These are phyloP conservation scores for Clusia tigrina DNA, from an alignment of 2,888 invertebrate genomes.

Conservation along the genomic window DNA sequence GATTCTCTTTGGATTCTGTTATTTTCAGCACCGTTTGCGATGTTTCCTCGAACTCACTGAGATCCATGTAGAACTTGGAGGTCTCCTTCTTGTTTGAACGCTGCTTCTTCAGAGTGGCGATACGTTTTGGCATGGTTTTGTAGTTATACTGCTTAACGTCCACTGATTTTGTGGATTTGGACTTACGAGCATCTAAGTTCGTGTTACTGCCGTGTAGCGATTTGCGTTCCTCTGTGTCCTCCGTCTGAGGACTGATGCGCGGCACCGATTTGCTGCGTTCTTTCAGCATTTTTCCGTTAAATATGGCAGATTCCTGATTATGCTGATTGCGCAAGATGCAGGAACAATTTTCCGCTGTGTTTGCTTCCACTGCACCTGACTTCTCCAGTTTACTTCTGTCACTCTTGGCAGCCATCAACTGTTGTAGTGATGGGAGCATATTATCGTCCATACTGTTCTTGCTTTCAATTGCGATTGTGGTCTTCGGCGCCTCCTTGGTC, in stretches of 20 bases:
- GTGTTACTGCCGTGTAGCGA: slow-evolving; percentile 47
- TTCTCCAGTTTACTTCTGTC: slow-evolving; percentile 25
- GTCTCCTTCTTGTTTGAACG: slow-evolving; percentile 70
- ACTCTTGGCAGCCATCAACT: slow-evolving; percentile 43
- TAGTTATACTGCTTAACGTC: slow-evolving; percentile 72
- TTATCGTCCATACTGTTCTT: slow-evolving; percentile 58
- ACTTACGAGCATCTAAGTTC: slow-evolving; percentile 49
- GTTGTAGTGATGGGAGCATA: slow-evolving; percentile 50
- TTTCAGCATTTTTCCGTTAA: slow-evolving; percentile 52
- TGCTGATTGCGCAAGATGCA: slow-evolving; percentile 45
- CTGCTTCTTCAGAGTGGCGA: slow-evolving; percentile 75
- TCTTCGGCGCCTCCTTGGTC: slow-evolving; percentile 27
- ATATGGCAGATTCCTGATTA: slow-evolving; percentile 44
- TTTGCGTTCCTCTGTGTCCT: slow-evolving; percentile 48
- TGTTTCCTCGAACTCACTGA: slow-evolving; percentile 66
- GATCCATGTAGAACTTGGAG: slow-evolving; percentile 75
- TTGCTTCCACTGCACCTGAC: background rate
- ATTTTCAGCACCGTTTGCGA: slow-evolving; percentile 67
- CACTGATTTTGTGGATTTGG: slow-evolving; percentile 60
- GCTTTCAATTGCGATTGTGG: slow-evolving; percentile 40
- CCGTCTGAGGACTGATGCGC: slow-evolving; percentile 51
- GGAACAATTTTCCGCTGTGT: slow-evolving; percentile 34
- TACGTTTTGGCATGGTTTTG: slow-evolving; percentile 76
- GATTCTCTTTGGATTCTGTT: slow-evolving; percentile 72
- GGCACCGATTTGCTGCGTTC: slow-evolving; percentile 64